Evolutionary conservation across 2,113 vertebrate genomes (phyloP), one percentile per base, ranked within the genome.

Genomic region (Eolophus roseicapilla): DNA sequence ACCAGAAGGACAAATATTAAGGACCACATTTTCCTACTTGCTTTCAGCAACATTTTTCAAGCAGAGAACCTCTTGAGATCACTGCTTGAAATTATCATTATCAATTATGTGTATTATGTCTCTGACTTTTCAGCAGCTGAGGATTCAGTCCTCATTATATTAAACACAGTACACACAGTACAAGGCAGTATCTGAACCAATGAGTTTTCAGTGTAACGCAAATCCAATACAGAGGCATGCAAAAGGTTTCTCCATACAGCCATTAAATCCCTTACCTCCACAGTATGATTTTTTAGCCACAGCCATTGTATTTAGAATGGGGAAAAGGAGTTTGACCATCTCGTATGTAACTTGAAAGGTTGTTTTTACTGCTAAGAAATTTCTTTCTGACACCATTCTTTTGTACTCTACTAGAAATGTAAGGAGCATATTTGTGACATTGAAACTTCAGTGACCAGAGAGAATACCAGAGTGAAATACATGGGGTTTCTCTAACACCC

Each of bases 401-500:
- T 39, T 44, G 4, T 20, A 16, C 53, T 59, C 7, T 39, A 25
- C 37, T n/a, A 62, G 57, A 71, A 88, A 80, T 2, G 0, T 28
- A 53, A 90, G 20, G 6, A 76, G 3, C 1, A 1, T 16, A 11
- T 76, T 71, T 33, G 4, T 5, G 0, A 50, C 10, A 6, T 17
- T 46, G 15, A 50, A 55, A 49, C 6, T 69, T 55, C 60, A 85
- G 28, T 25, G 41, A 29, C 11, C 0, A 0, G 20, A 55, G 14
- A 78, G 18, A 10, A 65, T 11, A 81, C 7, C 20, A 25, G 28
- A 75, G 3, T 57, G n/a, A 82, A 87, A 46, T 17, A 43, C 0
- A 0, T 10, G 3, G 2, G 3, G 41, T 89, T 20, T 16, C 33
- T 62, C 49, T 49, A 86, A 28, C 11, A 77, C 4, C 27, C 0